Base-by-base conservation (phyloP, 2,797 vertebrate genomes). In the Sciaenops ocellatus region DNA sequence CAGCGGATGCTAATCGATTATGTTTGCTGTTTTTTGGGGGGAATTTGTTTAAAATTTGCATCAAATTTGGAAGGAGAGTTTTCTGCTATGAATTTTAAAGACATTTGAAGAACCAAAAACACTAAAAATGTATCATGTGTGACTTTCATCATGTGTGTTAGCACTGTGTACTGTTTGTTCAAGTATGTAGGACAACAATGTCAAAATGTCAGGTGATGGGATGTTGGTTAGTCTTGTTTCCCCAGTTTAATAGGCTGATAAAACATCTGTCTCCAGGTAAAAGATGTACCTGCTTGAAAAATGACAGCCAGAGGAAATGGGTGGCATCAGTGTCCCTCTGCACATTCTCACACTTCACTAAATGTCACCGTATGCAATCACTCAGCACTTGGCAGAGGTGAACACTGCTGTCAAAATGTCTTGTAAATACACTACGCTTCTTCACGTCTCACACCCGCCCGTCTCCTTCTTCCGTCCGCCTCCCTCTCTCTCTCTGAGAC, bases 291-390 rank as follows among this genome's bases (percentile, higher is more conserved):
- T 50, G 1, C 5, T 12, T 52, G 28, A 2, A 42, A 24, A 34
- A 50, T 18, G 34, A 68, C 30, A 72, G 20, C 26, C 15, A 24
- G 34, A 38, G 34, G 30, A 56, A 41, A 24, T 16, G n/a, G 15
- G 24, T 41, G 38, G 42, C 41, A 20, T 13, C 4, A 8, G 24
- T 18, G 15, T 18, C 30, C n/a, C 12, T 62, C 22, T 18, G 1
- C 46, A 41, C 15, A 18, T 42, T 17, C 28, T 52, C 13, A 62
- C 41, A 51, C 20, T 54, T 71, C 13, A 42, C 70, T 51, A 61
- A 68, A 79, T 79, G 69, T 82, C 82, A 65, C 15, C 26, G 5
- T 73, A 48, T 55, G 51, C 51, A 54, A 62, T 68, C 61, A 60
- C 52, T 77, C 47, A 74, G 65, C 50, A 10, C 54, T n/a, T 48